Conservation (phyloP, 2,888 invertebrate species). For the Pinctada fucata region DNA sequence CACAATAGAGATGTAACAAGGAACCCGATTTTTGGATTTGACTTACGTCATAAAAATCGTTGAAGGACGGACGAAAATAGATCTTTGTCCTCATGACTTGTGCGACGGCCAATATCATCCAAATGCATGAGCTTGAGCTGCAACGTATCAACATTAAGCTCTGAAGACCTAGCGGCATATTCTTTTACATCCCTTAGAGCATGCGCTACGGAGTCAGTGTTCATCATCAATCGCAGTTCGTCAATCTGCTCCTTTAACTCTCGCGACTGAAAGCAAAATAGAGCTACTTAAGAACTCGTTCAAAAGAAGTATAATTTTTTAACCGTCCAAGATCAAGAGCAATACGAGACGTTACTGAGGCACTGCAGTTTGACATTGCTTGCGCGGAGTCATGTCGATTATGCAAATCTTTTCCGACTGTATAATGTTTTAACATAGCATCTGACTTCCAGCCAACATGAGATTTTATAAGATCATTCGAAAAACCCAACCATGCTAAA, state of each 20-base stretch:
- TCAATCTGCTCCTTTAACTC: no score
- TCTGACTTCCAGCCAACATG: constrained; percentile 28
- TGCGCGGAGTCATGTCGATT: no score
- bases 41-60: constrained; percentile 14
- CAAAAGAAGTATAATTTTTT: no score
- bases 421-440: not conserved
- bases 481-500: constrained; percentile 1
- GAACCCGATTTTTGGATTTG: constrained; percentile 11
- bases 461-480: not conserved
- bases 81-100: constrained; percentile 9
- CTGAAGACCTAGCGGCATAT: constrained; percentile 17
- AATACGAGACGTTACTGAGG: no score
- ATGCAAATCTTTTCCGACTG: no score
- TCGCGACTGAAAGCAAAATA: no score
- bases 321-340: no score
- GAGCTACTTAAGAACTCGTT: no score
- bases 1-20: constrained; percentile 16
- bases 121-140: constrained; percentile 30
- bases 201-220: not conserved
- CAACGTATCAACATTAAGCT: constrained; percentile 20
- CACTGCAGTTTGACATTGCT: no score
- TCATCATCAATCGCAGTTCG: no score
- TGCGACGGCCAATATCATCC: constrained; percentile 19
- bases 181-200: constrained; percentile 24
- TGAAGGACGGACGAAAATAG: not conserved